Conservation (phyloP, 2,888 invertebrate species). For the Spodoptera exigua region DNA sequence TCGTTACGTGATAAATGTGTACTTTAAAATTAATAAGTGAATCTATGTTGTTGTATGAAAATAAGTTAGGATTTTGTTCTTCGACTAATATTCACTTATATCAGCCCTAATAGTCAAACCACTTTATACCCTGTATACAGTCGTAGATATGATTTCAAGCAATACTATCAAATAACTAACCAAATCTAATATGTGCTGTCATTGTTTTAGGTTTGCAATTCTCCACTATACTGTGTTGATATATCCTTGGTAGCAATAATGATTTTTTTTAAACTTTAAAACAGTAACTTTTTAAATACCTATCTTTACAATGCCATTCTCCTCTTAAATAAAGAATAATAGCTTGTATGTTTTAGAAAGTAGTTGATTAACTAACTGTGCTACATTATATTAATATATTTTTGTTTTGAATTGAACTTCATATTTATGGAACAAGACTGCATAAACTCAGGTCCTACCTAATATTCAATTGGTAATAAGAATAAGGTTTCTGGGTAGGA, state of each 20-base stretch:
- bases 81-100: too few species aligned
- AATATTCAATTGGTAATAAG: neutral
- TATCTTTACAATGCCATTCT: constrained; percentile 51
- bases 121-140: too few species aligned
- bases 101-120: too few species aligned
- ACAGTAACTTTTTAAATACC: constrained; percentile 40
- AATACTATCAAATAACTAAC: too few species aligned
- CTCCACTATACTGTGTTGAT: constrained; percentile 1
- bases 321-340: constrained; percentile 25
- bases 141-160: too few species aligned
- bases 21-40: too few species aligned
- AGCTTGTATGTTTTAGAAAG: constrained; percentile 10
- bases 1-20: neutral
- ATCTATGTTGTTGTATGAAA: too few species aligned
- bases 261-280: too few species aligned
- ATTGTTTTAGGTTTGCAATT: constrained; percentile 4
- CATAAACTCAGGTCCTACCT: neutral
- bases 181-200: neutral
- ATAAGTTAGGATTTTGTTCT: too few species aligned
- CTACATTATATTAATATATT: constrained; percentile 4
- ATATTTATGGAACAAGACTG: too few species aligned
- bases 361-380: constrained; percentile 8
- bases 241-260: constrained; percentile 41
- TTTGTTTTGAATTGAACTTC: neutral
- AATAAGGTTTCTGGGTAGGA: too few species aligned